Percentiles rank a stretch among this genome's conserved stretches.
Conservation (phyloP, 2,797 vertebrate genomes). For the Poliocrania exsul region DNA sequence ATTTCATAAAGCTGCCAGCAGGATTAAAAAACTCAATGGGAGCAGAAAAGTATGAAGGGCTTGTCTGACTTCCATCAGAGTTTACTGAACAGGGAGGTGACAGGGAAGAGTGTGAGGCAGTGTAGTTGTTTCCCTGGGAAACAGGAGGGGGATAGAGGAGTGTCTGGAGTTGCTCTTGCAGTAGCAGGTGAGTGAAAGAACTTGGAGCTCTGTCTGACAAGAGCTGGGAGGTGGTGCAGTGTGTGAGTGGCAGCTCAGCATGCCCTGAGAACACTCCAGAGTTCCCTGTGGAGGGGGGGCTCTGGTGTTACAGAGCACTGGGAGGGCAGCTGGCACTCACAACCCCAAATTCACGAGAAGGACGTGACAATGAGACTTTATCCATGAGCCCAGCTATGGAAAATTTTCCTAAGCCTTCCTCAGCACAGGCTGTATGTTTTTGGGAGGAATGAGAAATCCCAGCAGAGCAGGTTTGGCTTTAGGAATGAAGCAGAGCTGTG, state of each 20-base stretch:
- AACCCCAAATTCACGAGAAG: not conserved
- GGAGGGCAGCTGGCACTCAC: not conserved
- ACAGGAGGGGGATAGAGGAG: not conserved
- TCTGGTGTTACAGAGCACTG: accelerated
- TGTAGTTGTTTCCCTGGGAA: not conserved
- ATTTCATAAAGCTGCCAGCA: not conserved
- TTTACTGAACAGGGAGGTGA: not conserved
- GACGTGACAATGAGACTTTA: accelerated
- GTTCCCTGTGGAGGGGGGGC: accelerated
- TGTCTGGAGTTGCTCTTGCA: not conserved
- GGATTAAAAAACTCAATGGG: not conserved
- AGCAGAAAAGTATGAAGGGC: not conserved
- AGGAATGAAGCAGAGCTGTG: not conserved
- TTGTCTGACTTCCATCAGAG: not conserved
- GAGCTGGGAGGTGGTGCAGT: not conserved
- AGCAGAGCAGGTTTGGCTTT: not conserved
- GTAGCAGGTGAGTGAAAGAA: not conserved
- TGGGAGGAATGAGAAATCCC: not conserved
- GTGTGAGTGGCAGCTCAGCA: not conserved
- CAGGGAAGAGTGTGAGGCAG: not conserved
- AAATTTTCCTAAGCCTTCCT: not conserved
- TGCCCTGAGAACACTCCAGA: not conserved
- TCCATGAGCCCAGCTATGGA: not conserved
- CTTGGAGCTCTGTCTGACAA: not conserved
- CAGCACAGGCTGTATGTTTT: not conserved